These are phyloP conservation scores for Aradophagus sp. DNA, from an alignment of 1,140 invertebrate species.

Conservation along the genomic window DNA sequence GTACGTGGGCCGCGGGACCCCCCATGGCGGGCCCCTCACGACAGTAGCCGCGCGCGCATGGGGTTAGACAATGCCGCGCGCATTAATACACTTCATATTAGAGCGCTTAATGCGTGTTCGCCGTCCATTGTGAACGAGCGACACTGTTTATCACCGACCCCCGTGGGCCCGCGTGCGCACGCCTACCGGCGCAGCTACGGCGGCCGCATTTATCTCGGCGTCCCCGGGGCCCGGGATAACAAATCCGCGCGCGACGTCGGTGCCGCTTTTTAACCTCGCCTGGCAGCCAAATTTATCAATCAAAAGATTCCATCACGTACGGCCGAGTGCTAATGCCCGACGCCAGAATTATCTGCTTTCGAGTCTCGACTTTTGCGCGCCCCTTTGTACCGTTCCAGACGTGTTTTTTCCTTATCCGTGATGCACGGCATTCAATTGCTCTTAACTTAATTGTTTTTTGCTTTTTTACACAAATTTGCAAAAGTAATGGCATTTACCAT, in stretches of 20 bases:
- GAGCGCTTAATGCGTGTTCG: constrained; percentile 74
- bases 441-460: no score
- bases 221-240: constrained; percentile 63
- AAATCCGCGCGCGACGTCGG: constrained; percentile 62
- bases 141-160: constrained; percentile 76
- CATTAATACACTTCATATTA: constrained; percentile 77
- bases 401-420: constrained; percentile 26
- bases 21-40: constrained; percentile 70
- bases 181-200: constrained; percentile 55
- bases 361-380: constrained; percentile 12
- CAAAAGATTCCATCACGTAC: constrained; percentile 51
- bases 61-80: constrained; percentile 73
- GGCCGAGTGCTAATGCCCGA: constrained; percentile 42
- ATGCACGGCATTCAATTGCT: no score
- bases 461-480: constrained; percentile 14
- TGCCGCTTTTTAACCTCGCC: constrained; percentile 53
- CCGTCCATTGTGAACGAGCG: constrained; percentile 75
- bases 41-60: constrained; percentile 73
- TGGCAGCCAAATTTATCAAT: constrained; percentile 61
- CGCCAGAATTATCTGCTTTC: constrained; percentile 43
- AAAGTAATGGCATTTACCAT: constrained; percentile 39
- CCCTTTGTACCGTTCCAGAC: constrained; percentile 17
- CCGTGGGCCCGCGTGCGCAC: constrained; percentile 57
- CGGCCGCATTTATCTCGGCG: constrained; percentile 69
- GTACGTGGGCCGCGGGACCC: constrained; percentile 64